Evolutionary conservation across 1,140 invertebrate species (phyloP).

Genomic region (Centruroides sculpturatus): DNA sequence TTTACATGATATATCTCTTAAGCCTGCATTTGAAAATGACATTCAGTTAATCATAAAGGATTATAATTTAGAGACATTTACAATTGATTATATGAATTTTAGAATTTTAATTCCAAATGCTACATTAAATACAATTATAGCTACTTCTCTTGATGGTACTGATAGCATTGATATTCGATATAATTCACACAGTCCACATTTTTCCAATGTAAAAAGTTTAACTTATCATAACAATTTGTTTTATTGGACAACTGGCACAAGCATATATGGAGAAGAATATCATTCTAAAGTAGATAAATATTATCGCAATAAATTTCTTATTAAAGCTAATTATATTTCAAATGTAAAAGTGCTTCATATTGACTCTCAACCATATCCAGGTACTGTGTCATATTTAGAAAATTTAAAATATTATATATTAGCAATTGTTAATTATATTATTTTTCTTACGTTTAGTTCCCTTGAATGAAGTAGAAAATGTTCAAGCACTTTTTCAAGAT

Average conservation of each 20-base stretch:
- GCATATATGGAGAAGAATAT: constrained; percentile 55
- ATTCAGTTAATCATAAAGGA: no score
- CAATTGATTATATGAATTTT: constrained; percentile 64
- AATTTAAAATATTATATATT: no score
- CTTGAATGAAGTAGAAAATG: constrained; percentile 52
- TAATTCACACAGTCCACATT: constrained; percentile 58
- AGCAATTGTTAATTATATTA: no score
- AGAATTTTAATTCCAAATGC: constrained; percentile 54
- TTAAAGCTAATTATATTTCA: constrained; percentile 27
- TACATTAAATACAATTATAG: constrained; percentile 50
- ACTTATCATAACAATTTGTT: constrained; percentile 55
- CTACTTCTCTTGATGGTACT: constrained; percentile 64
- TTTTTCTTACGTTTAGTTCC: constrained; percentile 30
- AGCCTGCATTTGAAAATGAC: no score
- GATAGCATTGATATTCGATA: constrained; percentile 52
- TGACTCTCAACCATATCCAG: constrained; percentile 54
- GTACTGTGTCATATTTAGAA: constrained; percentile 18
- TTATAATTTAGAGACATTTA: constrained; percentile 48
- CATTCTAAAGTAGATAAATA: constrained; percentile 22
- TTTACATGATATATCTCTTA: constrained; percentile 42
- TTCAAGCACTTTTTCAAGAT: constrained; percentile 61
- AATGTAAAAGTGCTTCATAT: constrained; percentile 43
- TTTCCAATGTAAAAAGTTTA: constrained; percentile 58
- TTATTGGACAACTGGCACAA: constrained; percentile 44
- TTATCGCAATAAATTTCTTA: constrained; percentile 41